Percentiles rank a stretch among this genome's conserved stretches.
Evolutionary conservation across 1,140 invertebrate species (phyloP).

Genomic region (Phenacoccus solenopsis): DNA sequence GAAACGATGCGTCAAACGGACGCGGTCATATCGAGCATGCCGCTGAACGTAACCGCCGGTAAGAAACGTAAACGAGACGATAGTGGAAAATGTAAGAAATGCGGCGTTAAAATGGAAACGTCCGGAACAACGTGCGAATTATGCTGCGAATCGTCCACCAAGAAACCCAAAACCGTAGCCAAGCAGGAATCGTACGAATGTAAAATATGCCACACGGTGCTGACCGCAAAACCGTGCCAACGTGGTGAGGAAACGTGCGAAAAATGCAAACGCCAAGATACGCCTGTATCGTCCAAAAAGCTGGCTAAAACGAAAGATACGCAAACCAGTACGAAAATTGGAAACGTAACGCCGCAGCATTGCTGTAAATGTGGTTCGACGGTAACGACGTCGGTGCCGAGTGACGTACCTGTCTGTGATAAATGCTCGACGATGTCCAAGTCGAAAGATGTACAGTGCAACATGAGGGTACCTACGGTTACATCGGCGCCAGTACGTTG

Average conservation of each 20-base stretch:
- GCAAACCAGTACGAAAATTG: background rate
- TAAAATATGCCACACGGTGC: background rate
- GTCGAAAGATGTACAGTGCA: background rate
- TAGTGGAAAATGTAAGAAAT: background rate
- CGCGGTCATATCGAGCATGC: background rate
- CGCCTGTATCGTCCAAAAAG: too few relatives aligned
- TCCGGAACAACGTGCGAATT: background rate
- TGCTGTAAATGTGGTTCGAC: background rate
- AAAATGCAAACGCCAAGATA: background rate
- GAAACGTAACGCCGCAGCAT: background rate
- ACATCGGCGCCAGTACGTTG: background rate
- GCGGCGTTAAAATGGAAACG: background rate
- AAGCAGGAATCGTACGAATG: background rate
- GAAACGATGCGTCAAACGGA: slow-evolving; percentile 4
- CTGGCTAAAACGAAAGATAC: background rate
- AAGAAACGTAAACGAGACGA: slow-evolving; percentile 9
- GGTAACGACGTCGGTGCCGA: background rate
- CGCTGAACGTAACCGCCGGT: background rate
- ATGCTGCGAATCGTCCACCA: background rate
- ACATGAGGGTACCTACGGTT: background rate
- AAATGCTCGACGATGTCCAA: background rate
- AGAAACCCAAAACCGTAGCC: background rate
- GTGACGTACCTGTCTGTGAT: background rate
- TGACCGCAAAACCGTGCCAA: background rate
- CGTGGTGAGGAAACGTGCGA: background rate